Evolutionary conservation across 2,888 invertebrate species (phyloP).

Genomic region (Caenorhabditis panamensis): DNA sequence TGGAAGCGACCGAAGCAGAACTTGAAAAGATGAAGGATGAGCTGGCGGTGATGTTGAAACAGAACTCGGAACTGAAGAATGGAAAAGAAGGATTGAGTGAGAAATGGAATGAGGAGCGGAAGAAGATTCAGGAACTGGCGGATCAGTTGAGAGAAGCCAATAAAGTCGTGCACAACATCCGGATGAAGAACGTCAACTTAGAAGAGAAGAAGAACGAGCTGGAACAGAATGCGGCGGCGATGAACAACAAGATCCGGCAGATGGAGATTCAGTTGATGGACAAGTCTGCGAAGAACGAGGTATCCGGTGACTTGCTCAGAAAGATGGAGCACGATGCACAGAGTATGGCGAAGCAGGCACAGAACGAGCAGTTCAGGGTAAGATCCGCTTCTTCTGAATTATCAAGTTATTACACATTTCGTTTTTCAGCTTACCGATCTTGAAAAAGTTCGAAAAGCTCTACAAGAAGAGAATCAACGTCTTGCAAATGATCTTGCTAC

Average conservation of each 20-base stretch:
- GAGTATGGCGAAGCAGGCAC: slow-evolving; percentile 59
- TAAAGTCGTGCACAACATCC: slow-evolving; percentile 54
- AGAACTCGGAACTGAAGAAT: slow-evolving; percentile 59
- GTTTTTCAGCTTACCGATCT: slow-evolving; percentile 40
- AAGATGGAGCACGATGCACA: slow-evolving; percentile 68
- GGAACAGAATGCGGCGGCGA: slow-evolving; percentile 54
- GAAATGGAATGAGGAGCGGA: slow-evolving; percentile 55
- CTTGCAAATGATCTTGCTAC: slow-evolving; percentile 46
- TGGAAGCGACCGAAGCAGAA: slow-evolving; percentile 45
- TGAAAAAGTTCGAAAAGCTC: slow-evolving; percentile 49
- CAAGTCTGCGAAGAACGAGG: slow-evolving; percentile 62
- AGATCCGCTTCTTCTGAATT: no score
- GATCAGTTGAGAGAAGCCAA: slow-evolving; percentile 59
- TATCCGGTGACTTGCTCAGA: slow-evolving; percentile 59
- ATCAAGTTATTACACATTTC: slow-evolving; percentile 5
- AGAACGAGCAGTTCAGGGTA: slow-evolving; percentile 63
- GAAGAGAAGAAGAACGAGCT: slow-evolving; percentile 63
- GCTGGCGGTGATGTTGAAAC: slow-evolving; percentile 56
- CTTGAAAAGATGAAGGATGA: slow-evolving; percentile 57
- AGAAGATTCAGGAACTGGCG: slow-evolving; percentile 58
- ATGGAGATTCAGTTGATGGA: slow-evolving; percentile 68
- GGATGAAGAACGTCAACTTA: slow-evolving; percentile 57
- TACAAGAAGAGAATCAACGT: slow-evolving; percentile 52
- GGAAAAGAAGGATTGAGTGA: slow-evolving; percentile 46
- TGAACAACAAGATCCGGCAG: slow-evolving; percentile 47